A percentile compares a stretch with the other conserved stretches of the same genome.
phyloP scores from a whole-genome alignment of 2,888 invertebrate species.

The Pseudeuparius sepicola region DNA sequence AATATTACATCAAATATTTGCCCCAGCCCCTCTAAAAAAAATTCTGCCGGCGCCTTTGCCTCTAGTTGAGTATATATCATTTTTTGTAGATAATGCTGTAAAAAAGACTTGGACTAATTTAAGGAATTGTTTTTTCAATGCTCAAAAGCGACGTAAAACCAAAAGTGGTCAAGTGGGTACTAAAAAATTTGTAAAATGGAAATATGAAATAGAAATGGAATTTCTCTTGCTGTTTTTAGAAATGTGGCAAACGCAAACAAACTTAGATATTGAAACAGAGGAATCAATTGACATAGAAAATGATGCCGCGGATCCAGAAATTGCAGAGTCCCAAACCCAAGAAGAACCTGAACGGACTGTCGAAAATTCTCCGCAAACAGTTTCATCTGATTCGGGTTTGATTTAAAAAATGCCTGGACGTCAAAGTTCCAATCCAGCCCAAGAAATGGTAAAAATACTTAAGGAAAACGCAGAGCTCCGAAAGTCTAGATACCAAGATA shows the following conservation, averaged over 20 bases:
- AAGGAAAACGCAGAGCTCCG: slow-evolving; percentile 10
- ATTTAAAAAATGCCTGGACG: too few relatives aligned
- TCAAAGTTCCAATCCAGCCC: too few relatives aligned
- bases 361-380: not conserved
- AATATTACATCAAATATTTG: too few relatives aligned
- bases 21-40: slow-evolving; percentile 10
- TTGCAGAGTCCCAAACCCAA: slow-evolving; percentile 7
- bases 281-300: too few relatives aligned
- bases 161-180: slow-evolving; percentile 7
- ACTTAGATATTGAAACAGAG: slow-evolving; percentile 6
- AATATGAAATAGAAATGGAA: slow-evolving; percentile 11
- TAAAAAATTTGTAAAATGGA: slow-evolving; percentile 6
- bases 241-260: slow-evolving; percentile 8
- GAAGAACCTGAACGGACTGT: slow-evolving; percentile 4
- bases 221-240: slow-evolving; percentile 12
- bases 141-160: slow-evolving; percentile 5
- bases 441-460: too few relatives aligned
- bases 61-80: too few relatives aligned
- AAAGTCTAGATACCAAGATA: too few relatives aligned
- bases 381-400: slow-evolving; percentile 4
- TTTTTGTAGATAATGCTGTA: too few relatives aligned
- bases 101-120: too few relatives aligned
- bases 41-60: too few relatives aligned
- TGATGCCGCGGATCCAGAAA: too few relatives aligned
- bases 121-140: too few relatives aligned